phyloP scores from a whole-genome alignment of 1,140 invertebrate species.

The Reticulitermes speratus region DNA sequence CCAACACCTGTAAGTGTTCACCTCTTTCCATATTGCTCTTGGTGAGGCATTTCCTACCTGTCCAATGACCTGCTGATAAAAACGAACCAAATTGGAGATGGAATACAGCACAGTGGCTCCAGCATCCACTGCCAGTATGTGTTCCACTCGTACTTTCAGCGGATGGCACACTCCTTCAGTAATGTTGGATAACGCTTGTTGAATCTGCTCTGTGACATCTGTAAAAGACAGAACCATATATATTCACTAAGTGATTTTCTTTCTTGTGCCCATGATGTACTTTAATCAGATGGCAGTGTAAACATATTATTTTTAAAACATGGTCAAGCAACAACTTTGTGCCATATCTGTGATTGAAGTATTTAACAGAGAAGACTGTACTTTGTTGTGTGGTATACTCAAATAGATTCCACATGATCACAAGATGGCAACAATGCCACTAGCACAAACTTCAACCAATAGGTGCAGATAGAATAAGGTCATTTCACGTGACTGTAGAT shows the following conservation, averaged over 20 bases:
- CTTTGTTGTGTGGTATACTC: too few relatives aligned
- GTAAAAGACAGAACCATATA: conserved; percentile 35
- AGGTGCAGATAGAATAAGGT: too few relatives aligned
- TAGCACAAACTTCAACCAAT: too few relatives aligned
- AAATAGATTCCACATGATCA: too few relatives aligned
- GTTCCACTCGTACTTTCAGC: conserved; percentile 87
- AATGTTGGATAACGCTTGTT: conserved; percentile 70
- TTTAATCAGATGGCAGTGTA: not conserved
- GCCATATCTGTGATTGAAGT: too few relatives aligned
- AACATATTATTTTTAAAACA: not conserved
- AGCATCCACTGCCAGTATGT: conserved; percentile 80
- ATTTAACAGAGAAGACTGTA: too few relatives aligned
- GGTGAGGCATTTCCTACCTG: conserved; percentile 47
- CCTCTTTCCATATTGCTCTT: too few relatives aligned
- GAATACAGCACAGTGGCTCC: conserved; percentile 81
- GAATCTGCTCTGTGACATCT: conserved; percentile 71
- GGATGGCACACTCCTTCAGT: conserved; percentile 91
- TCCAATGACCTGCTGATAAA: conserved; percentile 79
- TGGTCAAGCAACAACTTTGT: too few relatives aligned
- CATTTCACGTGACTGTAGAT: too few relatives aligned
- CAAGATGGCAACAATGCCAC: too few relatives aligned
- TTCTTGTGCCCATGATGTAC: not conserved
- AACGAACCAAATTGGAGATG: conserved; percentile 83
- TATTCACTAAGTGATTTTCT: not conserved
- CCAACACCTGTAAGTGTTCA: too few relatives aligned